These are phyloP conservation scores for Dolichopus griseipennis DNA, from an alignment of 2,888 invertebrate genomes.

Conservation along the genomic window DNA sequence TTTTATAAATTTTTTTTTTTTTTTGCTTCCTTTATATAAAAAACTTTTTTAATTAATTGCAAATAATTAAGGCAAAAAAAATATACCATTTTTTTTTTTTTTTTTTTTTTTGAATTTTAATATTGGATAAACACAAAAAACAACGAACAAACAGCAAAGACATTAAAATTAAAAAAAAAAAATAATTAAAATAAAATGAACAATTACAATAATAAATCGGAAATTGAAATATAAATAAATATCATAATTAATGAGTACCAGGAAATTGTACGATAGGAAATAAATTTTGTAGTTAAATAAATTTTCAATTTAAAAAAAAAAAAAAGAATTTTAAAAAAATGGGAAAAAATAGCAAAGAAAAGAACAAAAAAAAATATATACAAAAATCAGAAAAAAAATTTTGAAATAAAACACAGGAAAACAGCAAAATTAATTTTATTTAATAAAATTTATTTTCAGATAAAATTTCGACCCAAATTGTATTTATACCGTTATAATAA, in stretches of 20 bases:
- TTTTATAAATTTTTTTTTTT: background rate
- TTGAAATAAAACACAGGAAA: no score
- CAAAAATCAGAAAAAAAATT: no score
- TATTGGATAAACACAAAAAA: background rate
- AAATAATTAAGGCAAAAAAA: background rate
- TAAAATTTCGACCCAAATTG: no score
- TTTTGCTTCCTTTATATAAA: background rate
- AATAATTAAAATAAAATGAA: background rate
- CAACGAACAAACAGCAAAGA: background rate
- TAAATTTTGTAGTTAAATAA: background rate
- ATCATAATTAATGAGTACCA: background rate
- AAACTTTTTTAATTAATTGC: background rate
- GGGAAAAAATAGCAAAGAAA: no score
- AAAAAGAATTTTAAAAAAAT: background rate
- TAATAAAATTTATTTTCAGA: no score
- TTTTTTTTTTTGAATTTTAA: background rate
- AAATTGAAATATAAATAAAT: background rate
- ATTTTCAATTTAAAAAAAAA: background rate
- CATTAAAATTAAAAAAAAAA: background rate
- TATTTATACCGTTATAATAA: no score
- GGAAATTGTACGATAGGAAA: slow-evolving; percentile 4
- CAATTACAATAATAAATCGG: background rate
- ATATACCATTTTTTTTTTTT: background rate
- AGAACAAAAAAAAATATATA: no score
- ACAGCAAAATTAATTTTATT: no score